Conservation (phyloP, 2,113 vertebrate genomes). For the Microtus ochrogaster region DNA sequence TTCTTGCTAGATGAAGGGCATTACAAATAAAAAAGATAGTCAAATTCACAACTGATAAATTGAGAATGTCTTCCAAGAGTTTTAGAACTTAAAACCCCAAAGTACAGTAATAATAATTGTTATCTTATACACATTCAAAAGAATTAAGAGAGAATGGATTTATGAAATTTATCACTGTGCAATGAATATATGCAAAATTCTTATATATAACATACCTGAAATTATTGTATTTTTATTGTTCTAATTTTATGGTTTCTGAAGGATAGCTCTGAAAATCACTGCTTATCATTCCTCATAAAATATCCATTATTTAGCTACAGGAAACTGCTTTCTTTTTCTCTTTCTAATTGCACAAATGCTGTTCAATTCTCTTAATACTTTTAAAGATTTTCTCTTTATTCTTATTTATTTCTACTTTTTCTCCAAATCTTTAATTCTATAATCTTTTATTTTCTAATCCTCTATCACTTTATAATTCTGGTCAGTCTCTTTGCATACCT, state of each 20-base stretch:
- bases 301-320: background rate
- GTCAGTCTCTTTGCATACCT: background rate
- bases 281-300: background rate
- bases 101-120: background rate
- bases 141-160: background rate
- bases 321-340: background rate
- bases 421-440: background rate
- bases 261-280: too few species aligned
- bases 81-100: background rate
- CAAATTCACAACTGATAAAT: background rate
- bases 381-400: background rate
- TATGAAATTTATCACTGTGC: background rate
- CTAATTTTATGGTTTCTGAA: background rate
- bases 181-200: background rate
- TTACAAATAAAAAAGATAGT: background rate
- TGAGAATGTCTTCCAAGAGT: background rate
- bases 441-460: background rate
- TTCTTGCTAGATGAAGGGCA: background rate
- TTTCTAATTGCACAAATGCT: background rate
- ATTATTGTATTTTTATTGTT: background rate
- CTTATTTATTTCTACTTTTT: background rate
- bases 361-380: background rate
- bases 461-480: background rate
- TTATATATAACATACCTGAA: background rate
- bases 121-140: background rate